Base-by-base conservation (phyloP, 2,888 invertebrate genomes). In the Schrankia costaestrigalis region DNA sequence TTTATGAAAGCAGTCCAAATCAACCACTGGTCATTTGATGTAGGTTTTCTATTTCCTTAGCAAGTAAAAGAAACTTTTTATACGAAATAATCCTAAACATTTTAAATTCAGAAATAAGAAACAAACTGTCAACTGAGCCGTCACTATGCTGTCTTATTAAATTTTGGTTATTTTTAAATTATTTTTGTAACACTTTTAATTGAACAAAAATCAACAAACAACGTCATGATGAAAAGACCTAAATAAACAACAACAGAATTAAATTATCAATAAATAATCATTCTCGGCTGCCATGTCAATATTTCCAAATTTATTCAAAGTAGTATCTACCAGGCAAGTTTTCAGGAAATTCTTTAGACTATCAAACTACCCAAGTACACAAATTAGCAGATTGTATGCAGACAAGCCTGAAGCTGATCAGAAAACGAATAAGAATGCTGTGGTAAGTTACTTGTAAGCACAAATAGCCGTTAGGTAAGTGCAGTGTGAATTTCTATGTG, bases 351-450 rank as follows among this genome's bases (percentile, higher is more conserved):
- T 52, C 11, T 33, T 43, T 11, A 26, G 32, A 7, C 30, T 41
- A 2, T 23, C 61, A 14, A 55, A 42, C 22, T 59, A 52, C 36
- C 26, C 60, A 27, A 37, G 41, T 29, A 39, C 49, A 26, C 37
- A 43, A 7, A 33, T 35, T 11, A 47, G 11, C 19, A 44, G 81
- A 37, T 56, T 31, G 15, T 74, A 56, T 38, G 64, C 78, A 6
- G 81, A 84, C 32, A 67, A 54, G 11, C 37, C 65, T 3, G 76
- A 72, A 43, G 36, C 63, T 12, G 76, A 78, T 35, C n/a, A n/a
- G 39, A 56, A 0, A 58, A 37, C 12, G 55, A 73, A 3, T 78
- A 19, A 8, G 33, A 77, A 36, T 69, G n/a, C 73, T 44, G 41
- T 71, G 23, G 78, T 81, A 41, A 63, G 63, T 32, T 13, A 8